These are phyloP conservation scores for Eubucco bourcierii DNA, from an alignment of 2,113 vertebrate genomes.

Conservation along the genomic window DNA sequence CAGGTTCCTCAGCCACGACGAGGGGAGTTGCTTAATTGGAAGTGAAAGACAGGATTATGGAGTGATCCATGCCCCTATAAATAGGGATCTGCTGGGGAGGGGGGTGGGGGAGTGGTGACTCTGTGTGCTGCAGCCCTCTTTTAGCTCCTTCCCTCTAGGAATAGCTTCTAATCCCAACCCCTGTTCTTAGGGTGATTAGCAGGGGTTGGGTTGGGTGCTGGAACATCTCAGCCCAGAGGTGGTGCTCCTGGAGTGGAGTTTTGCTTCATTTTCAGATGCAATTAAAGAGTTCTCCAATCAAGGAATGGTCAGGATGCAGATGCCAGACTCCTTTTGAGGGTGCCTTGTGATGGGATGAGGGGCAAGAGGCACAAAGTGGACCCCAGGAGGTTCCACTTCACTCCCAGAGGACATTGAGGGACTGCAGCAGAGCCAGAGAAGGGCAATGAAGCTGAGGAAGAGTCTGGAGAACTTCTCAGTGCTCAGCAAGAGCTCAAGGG, in stretches of 20 bases:
- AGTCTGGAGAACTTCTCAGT: too few relatives aligned
- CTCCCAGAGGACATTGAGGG: too few relatives aligned
- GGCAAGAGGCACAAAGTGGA: too few relatives aligned
- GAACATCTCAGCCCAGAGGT: not conserved
- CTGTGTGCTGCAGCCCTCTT: accelerated
- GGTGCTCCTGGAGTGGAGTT: not conserved
- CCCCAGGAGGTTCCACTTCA: too few relatives aligned
- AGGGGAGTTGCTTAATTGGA: not conserved
- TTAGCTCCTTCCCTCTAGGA: not conserved
- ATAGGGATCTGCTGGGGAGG: not conserved
- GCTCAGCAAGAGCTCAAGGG: too few relatives aligned
- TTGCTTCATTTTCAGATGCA: not conserved
- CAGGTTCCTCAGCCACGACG: not conserved
- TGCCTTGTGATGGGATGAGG: too few relatives aligned
- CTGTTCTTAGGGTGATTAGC: not conserved
- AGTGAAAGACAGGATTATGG: not conserved
- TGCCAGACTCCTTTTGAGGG: too few relatives aligned
- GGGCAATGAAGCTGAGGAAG: too few relatives aligned
- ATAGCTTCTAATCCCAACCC: not conserved
- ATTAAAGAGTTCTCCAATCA: too few relatives aligned
- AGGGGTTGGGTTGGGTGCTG: not conserved
- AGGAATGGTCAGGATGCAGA: too few relatives aligned
- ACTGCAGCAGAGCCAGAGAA: too few relatives aligned
- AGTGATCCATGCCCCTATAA: not conserved
- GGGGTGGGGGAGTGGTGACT: not conserved